A percentile compares a stretch with the other conserved stretches of the same genome.
These are phyloP conservation scores for Peromyscus attwateri DNA, from an alignment of 2,797 vertebrate species.

Conservation along the genomic window DNA sequence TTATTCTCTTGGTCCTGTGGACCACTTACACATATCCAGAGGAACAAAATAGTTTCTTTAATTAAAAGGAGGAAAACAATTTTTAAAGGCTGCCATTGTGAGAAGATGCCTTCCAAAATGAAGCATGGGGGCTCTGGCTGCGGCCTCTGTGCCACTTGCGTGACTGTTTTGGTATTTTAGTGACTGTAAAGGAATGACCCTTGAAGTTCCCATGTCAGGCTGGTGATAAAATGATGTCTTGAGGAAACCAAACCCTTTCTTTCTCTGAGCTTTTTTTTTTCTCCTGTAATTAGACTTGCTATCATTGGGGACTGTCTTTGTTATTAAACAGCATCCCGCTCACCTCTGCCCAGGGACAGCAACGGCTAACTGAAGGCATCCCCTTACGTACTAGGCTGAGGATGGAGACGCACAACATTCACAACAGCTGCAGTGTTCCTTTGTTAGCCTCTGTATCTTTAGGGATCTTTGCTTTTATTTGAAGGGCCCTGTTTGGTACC, in stretches of 20 bases:
- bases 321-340: slow-evolving; percentile 84
- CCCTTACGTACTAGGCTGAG: slow-evolving; percentile 41
- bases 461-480: slow-evolving; percentile 79
- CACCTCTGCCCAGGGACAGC: slow-evolving; percentile 81
- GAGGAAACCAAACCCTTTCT: slow-evolving; percentile 83
- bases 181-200: slow-evolving; percentile 87
- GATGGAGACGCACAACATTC: slow-evolving; percentile 72
- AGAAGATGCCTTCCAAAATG: slow-evolving; percentile 82
- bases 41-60: slow-evolving; percentile 79
- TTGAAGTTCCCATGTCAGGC: slow-evolving; percentile 86
- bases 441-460: slow-evolving; percentile 80
- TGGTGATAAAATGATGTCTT: slow-evolving; percentile 86
- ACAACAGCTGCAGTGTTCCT: slow-evolving; percentile 73
- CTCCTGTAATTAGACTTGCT: slow-evolving; percentile 87
- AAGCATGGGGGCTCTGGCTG: slow-evolving; percentile 72
- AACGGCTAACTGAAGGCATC: slow-evolving; percentile 77
- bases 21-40: slow-evolving; percentile 62
- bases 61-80: slow-evolving; percentile 78
- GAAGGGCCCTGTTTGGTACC: slow-evolving; percentile 76
- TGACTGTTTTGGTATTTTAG: slow-evolving; percentile 85
- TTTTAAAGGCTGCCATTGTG: slow-evolving; percentile 77
- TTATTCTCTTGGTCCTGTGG: slow-evolving; percentile 59
- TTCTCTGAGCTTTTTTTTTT: slow-evolving; percentile 78
- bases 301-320: slow-evolving; percentile 82
- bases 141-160: slow-evolving; percentile 74